Conservation (phyloP, 2,888 invertebrate genomes). For the Clostera curtula region DNA sequence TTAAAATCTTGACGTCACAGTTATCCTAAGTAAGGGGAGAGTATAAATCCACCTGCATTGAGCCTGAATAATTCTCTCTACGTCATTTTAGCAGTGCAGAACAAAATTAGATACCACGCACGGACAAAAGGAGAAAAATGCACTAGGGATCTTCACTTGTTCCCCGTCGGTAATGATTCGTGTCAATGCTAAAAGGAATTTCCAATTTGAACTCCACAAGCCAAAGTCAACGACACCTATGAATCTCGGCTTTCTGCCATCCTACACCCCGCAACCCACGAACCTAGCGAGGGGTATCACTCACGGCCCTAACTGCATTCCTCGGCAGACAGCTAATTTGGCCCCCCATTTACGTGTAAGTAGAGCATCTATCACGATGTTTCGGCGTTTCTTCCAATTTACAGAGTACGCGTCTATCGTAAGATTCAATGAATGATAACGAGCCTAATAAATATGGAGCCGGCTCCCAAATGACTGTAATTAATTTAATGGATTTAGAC, state of each 20-base stretch:
- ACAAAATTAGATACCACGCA: too few species aligned
- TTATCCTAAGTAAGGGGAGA: too few species aligned
- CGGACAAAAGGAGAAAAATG: too few species aligned
- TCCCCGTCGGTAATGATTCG: too few species aligned
- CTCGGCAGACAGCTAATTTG: slow-evolving; percentile 66
- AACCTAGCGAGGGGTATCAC: slow-evolving; percentile 46
- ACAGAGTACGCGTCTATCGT: slow-evolving; percentile 56
- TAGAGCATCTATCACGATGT: slow-evolving; percentile 60
- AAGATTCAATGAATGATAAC: slow-evolving; percentile 74
- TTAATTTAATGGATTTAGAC: slow-evolving; percentile 75
- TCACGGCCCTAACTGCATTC: slow-evolving; percentile 67
- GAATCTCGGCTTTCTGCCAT: slow-evolving; percentile 47
- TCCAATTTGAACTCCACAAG: slow-evolving; percentile 53
- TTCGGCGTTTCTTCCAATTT: slow-evolving; percentile 58
- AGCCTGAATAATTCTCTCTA: too few species aligned
- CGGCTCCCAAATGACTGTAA: slow-evolving; percentile 68
- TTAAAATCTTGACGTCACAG: too few species aligned
- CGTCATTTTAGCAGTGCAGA: too few species aligned
- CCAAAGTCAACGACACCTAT: slow-evolving; percentile 57
- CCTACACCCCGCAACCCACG: slow-evolving; percentile 21
- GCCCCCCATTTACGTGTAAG: slow-evolving; percentile 65
- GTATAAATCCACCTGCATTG: too few species aligned
- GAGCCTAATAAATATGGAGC: slow-evolving; percentile 71
- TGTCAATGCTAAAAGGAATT: slow-evolving; percentile 55
- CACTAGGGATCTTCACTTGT: too few species aligned